Evolutionary conservation across 2,113 vertebrate genomes (phyloP), one percentile per base, ranked within the genome.

Genomic region (Tiliqua scincoides): DNA sequence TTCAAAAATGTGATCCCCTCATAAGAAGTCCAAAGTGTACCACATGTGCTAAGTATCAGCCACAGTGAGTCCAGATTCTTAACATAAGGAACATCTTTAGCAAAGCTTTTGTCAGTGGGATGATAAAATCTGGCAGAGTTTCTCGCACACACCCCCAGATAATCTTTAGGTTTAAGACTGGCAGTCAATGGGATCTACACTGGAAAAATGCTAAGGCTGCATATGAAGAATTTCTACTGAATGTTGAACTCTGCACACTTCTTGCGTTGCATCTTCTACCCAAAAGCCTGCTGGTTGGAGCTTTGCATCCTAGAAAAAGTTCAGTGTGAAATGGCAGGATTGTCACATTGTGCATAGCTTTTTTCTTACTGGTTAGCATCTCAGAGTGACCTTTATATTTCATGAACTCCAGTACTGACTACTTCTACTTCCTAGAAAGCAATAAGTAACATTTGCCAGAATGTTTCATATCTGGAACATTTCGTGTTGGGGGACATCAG

Each of bases 351-450:
- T 75, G 61, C 63, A 61, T 1, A 9, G 63, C 3, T 1, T 0
- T 83, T 90, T 30, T 63, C 2, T 8, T 75, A 43, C 84, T 30
- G n/a, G 30, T 18, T 79, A 63, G 11, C 43, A 6, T 30, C 2
- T 75, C 78, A 90, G n/a, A 86, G 4, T 82, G 70, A 88, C 88
- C 88, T 78, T 93, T 72, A 59, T 63, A 85, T 91, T 94, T 94
- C 81, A 88, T 0, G 74, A 86, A 25, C 62, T 88, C 6, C 40
- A 37, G 71, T 83, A 52, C 30, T 87, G 27, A 43, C 75, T 80
- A 85, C 85, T 68, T 89, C 32, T 25, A 57, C 35, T 67, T 67
- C n/a, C 74, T 83, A 54, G 59, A 88, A 40, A 87, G 54, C 48
- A 84, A 3, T 76, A 61, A 52, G 54, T 79, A 71, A 6, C 67